These are phyloP conservation scores for Struthio camelus DNA, from an alignment of 2,113 vertebrate species.

Conservation along the genomic window DNA sequence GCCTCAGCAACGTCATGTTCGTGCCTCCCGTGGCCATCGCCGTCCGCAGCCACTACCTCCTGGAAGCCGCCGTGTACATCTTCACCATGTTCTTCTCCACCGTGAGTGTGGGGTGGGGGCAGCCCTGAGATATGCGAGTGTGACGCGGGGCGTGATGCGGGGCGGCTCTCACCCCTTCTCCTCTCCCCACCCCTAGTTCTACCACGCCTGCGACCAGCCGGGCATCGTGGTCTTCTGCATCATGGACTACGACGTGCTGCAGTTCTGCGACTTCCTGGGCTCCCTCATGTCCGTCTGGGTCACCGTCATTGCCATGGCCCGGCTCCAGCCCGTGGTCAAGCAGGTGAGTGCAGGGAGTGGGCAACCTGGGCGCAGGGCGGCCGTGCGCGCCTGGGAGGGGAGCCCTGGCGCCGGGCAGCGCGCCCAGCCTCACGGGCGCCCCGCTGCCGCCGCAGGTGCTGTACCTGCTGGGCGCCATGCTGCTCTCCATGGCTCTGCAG, in stretches of 20 bases:
- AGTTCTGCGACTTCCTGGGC: conserved; percentile 98
- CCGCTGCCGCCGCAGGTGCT: conserved; percentile 82
- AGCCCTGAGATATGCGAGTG: fast-evolving
- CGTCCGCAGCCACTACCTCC: conserved; percentile 89
- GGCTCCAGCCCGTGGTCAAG: conserved; percentile 93
- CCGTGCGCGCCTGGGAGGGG: not conserved
- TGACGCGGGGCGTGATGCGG: too few relatives aligned
- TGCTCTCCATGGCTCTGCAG: conserved; percentile 98
- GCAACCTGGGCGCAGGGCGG: too few relatives aligned
- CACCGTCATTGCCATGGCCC: conserved; percentile 97
- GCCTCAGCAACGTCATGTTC: conserved; percentile 98
- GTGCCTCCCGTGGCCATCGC: conserved; percentile 94
- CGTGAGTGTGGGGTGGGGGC: conserved; percentile 66
- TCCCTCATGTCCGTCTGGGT: conserved; percentile 99
- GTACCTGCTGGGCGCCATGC: conserved; percentile 96
- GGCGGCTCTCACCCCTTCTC: not conserved
- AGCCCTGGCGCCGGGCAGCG: not conserved
- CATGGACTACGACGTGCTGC: conserved; percentile 98
- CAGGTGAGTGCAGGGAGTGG: conserved; percentile 77
- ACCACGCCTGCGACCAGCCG: conserved; percentile 97
- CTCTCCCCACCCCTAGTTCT: conserved; percentile 84
- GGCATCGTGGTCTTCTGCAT: conserved; percentile 99
- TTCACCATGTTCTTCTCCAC: conserved; percentile 99
- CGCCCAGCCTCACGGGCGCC: not conserved
- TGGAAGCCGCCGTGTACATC: conserved; percentile 95